Conservation (phyloP, 35 echinoderm and acorn worm genomes). For the Patiria miniata region DNA sequence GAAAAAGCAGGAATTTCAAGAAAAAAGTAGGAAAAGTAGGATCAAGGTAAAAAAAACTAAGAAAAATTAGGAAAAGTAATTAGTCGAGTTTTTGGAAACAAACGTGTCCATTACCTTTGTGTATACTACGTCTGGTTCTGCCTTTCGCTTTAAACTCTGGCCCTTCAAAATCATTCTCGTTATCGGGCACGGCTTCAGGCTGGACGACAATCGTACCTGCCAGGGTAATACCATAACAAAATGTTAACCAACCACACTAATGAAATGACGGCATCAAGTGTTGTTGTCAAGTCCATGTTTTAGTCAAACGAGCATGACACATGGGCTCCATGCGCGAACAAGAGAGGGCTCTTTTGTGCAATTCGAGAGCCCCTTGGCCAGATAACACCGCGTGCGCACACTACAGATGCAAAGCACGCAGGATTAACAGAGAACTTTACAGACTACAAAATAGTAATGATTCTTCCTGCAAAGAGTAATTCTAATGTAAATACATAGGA, state of each 20-base stretch:
- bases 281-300: not conserved
- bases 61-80: not conserved
- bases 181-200: slow-evolving; percentile 46
- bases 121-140: not conserved
- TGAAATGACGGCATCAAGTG: not conserved
- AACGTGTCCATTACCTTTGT: not conserved
- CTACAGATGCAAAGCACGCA: no score
- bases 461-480: no score
- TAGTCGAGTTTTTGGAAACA: no score
- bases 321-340: no score
- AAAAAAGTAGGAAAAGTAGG: no score
- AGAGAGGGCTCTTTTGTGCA: no score
- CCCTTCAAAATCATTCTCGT: slow-evolving; percentile 35
- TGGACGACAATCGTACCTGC: slow-evolving; percentile 53
- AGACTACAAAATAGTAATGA: no score
- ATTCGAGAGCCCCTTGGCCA: not conserved
- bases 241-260: not conserved
- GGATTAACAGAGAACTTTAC: no score
- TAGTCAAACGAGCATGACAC: not conserved
- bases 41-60: no score
- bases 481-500: no score
- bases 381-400: no score
- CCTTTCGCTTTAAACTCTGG: slow-evolving; percentile 27
- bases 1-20: no score
- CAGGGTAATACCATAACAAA: not conserved